These are phyloP conservation scores for Cataglyphis albicans DNA, from an alignment of 2,888 invertebrate genomes.

Conservation along the genomic window DNA sequence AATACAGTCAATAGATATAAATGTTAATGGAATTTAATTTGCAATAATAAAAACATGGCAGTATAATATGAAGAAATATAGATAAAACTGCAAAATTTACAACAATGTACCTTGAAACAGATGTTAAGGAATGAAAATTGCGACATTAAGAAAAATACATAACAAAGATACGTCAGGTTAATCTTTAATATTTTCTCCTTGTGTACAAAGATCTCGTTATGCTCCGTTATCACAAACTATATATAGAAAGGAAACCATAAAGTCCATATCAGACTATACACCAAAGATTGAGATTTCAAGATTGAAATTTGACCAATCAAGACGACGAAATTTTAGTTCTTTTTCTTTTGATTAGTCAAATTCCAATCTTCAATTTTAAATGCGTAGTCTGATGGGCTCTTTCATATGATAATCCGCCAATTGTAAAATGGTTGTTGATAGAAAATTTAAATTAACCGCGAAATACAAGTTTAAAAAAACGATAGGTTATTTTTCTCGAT, in stretches of 20 bases:
- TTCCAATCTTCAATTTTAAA: not conserved
- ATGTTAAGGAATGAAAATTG: not conserved
- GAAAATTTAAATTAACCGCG: constrained; percentile 21
- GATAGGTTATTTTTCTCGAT: not conserved
- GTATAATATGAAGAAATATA: not conserved
- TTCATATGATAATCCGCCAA: not conserved
- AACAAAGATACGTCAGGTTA: not conserved
- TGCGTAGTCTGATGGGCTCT: not conserved
- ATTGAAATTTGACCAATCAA: too few relatives aligned
- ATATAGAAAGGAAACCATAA: not conserved
- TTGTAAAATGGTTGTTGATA: constrained; percentile 15
- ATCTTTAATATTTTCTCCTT: not conserved
- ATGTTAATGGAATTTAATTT: not conserved
- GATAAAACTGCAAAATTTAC: not conserved
- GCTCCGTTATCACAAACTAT: not conserved
- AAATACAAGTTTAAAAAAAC: constrained; percentile 31
- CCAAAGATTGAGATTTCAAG: too few relatives aligned
- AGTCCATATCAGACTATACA: too few relatives aligned
- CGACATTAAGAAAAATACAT: constrained; percentile 1
- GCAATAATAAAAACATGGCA: not conserved
- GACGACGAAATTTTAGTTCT: too few relatives aligned
- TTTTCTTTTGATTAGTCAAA: too few relatives aligned
- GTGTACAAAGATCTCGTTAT: not conserved
- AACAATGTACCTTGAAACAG: not conserved
- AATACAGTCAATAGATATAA: not conserved